Evolutionary conservation across 1,140 invertebrate genomes (phyloP).

Genomic region (Latrodectus geometricus): DNA sequence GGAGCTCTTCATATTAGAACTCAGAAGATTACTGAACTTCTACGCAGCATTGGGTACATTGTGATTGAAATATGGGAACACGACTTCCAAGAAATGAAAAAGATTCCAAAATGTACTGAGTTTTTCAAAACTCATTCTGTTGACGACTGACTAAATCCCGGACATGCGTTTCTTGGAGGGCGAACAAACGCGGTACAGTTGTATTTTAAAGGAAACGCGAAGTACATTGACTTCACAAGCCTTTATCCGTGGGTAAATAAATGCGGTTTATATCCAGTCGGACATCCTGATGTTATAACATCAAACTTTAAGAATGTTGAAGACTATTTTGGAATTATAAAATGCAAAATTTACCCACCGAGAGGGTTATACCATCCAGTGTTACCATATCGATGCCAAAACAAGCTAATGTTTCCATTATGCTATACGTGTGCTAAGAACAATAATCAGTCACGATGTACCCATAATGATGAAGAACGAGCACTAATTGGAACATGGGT

Average conservation of each 20-base stretch:
- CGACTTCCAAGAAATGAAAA: slow-evolving; percentile 4
- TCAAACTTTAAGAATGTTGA: neutral
- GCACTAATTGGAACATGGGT: too few relatives aligned
- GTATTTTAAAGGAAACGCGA: slow-evolving; percentile 1
- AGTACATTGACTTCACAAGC: slow-evolving; percentile 28
- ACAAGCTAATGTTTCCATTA: slow-evolving; percentile 44
- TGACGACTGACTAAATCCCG: neutral
- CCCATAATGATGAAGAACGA: too few relatives aligned
- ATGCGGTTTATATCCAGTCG: slow-evolving; percentile 11
- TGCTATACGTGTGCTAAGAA: too few relatives aligned
- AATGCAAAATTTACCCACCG: neutral
- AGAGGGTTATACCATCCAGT: slow-evolving; percentile 13
- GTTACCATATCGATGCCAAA: neutral
- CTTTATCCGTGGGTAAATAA: slow-evolving; percentile 20
- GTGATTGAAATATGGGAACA: slow-evolving; percentile 29
- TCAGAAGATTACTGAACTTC: neutral
- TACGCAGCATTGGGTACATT: neutral
- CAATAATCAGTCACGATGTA: too few relatives aligned
- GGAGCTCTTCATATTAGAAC: neutral
- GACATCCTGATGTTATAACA: slow-evolving; percentile 19
- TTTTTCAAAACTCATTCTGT: neutral
- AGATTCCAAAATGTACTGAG: too few relatives aligned
- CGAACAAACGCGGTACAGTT: slow-evolving; percentile 30
- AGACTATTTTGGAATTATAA: neutral
- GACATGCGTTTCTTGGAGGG: slow-evolving; percentile 32